Conservation (phyloP, 2,113 vertebrate species). For the Colossoma macropomum region DNA sequence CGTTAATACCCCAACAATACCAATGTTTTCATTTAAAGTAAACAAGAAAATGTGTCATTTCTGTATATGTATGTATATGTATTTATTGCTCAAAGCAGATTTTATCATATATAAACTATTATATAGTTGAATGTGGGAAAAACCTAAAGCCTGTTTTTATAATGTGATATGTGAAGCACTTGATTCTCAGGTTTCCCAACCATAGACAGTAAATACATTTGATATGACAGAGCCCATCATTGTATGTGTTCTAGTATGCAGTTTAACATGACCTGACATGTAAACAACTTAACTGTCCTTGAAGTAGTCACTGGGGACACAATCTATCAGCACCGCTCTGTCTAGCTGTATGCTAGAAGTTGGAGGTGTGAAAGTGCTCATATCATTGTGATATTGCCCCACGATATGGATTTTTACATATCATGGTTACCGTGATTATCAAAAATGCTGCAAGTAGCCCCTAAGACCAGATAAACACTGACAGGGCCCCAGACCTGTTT, state of each 20-base stretch:
- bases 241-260: not conserved
- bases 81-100: no score
- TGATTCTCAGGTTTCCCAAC: not conserved
- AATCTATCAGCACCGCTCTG: not conserved
- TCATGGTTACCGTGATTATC: no score
- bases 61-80: no score
- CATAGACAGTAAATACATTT: slow-evolving; percentile 11
- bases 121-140: no score
- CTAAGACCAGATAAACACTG: no score
- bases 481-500: no score
- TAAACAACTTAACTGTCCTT: slow-evolving; percentile 2
- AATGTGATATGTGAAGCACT: not conserved
- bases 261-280: not conserved
- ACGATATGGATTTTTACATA: no score
- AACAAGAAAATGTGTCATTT: no score
- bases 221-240: slow-evolving; percentile 4
- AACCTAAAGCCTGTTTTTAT: not conserved
- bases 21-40: not conserved
- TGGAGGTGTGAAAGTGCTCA: no score
- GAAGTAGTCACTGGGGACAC: not conserved
- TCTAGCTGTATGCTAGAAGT: not conserved
- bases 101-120: no score
- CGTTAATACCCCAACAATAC: not conserved
- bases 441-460: no score
- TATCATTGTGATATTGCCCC: no score